Percentiles rank a stretch among this genome's conserved stretches.
Conservation (phyloP, 2,797 vertebrate species). For the Macropodus opercularis region DNA sequence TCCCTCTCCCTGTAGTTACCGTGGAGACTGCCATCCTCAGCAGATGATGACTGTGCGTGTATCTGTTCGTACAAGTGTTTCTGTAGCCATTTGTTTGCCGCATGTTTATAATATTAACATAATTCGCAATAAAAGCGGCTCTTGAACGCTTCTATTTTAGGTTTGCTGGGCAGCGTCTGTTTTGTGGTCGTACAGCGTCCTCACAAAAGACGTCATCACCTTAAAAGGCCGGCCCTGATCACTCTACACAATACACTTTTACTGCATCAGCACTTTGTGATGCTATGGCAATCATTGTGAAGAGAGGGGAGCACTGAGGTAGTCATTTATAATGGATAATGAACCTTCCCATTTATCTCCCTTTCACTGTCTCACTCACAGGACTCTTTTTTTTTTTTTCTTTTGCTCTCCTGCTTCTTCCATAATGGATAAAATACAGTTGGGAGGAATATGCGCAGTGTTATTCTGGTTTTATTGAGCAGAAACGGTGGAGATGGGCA, state of each 20-base stretch:
- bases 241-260: conserved; percentile 44
- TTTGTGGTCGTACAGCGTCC: neutral
- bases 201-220: conserved; percentile 26
- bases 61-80: conserved; percentile 11
- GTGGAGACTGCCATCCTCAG: conserved; percentile 20
- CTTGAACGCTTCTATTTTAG: conserved; percentile 32
- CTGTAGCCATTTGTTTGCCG: neutral
- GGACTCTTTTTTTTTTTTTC: conserved; percentile 31
- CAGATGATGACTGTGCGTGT: conserved; percentile 2
- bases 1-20: conserved; percentile 24
- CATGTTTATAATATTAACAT: conserved; percentile 11
- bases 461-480: conserved; percentile 72
- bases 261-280: conserved; percentile 53
- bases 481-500: conserved; percentile 52
- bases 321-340: conserved; percentile 66
- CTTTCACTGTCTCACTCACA: conserved; percentile 28
- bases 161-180: conserved; percentile 8
- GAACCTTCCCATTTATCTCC: conserved; percentile 61
- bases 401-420: conserved; percentile 19
- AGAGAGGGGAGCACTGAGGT: conserved; percentile 34
- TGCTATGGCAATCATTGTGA: conserved; percentile 52
- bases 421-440: conserved; percentile 53
- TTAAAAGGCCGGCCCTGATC: conserved; percentile 28
- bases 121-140: conserved; percentile 22
- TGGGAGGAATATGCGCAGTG: conserved; percentile 57